Base-by-base conservation (phyloP, 2,888 invertebrate genomes). In the Mechanitis mazaeus region DNA sequence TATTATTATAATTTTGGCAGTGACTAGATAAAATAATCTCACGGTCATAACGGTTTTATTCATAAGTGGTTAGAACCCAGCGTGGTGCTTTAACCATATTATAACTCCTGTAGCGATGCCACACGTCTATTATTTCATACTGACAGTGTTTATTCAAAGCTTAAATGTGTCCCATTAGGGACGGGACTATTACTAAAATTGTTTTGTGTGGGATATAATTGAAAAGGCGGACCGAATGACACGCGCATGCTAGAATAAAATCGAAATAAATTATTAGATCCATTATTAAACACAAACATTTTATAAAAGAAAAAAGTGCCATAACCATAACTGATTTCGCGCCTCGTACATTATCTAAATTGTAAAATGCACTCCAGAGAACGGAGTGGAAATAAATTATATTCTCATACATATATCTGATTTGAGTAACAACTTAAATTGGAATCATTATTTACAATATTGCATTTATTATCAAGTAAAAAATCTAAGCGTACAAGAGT, bases 141-240 rank as follows among this genome's bases (percentile, higher is more conserved):
- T 75, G 78, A 74, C 74, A 75, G 73, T 84, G 81, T 87, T 85
- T 84, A 83, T 81, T 79, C 80, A 78, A 73, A 78, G 83, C 81
- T 82, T 80, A 84, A 79, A 83, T 83, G 79, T 78, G 60, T 60
- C 77, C 84, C 86, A 87, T 88, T 87, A 88, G 78, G 83, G 83
- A 78, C 78, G 82, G 81, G 76, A 79, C 81, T 75, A 75, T 80
- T 85, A 84, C 87, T 85, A 84, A 63, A 64, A 59, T 60, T 58
- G 61, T 86, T 81, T 83, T 74, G 84, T 76, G 77, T 72, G 76
- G 71, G 74, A 65, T 75, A 75, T 88, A 88, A 89, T 90, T 89
- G 87, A 89, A 89, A 85, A 83, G 87, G 86, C 85, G 84, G 80
- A 76, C 80, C 84, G 81, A 80, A 74, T 73, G 81, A 75, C 89